Evolutionary conservation across 2,888 invertebrate species (phyloP).

Genomic region (Drosophila sordidula): DNA sequence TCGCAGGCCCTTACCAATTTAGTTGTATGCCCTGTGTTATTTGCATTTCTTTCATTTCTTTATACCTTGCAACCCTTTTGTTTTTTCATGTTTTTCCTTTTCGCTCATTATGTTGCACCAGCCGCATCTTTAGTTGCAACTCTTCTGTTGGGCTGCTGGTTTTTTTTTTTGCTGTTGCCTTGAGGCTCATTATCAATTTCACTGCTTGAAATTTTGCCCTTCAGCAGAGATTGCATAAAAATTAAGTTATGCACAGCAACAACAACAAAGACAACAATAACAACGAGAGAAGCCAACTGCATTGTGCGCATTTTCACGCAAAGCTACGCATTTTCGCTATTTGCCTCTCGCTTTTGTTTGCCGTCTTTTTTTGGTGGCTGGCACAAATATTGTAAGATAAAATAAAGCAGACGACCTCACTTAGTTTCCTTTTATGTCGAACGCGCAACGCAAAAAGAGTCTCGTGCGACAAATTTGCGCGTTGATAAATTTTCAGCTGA

Average conservation of each 20-base stretch:
- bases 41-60: not conserved
- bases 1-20: constrained; percentile 5
- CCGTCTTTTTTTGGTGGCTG: constrained; percentile 56
- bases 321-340: constrained; percentile 13
- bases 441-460: constrained; percentile 71
- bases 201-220: constrained; percentile 43
- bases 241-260: constrained; percentile 52
- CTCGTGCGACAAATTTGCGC: constrained; percentile 68
- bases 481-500: constrained; percentile 71
- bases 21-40: not conserved
- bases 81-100: constrained; percentile 2
- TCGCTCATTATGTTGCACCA: constrained; percentile 30
- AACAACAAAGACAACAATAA: constrained; percentile 12
- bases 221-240: constrained; percentile 61
- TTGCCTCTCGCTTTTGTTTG: not conserved
- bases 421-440: constrained; percentile 72
- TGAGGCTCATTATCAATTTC: constrained; percentile 69
- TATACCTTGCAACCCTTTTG: not conserved
- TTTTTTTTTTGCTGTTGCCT: constrained; percentile 15
- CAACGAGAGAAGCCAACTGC: constrained; percentile 25
- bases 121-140: constrained; percentile 15
- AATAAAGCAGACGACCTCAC: constrained; percentile 77
- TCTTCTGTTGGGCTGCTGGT: constrained; percentile 19
- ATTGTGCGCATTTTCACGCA: constrained; percentile 45
- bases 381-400: constrained; percentile 64